A percentile compares a stretch with the other conserved stretches of the same genome.
Evolutionary conservation across 2,888 invertebrate genomes (phyloP).

Genomic region (Dermolepida albohirtum): DNA sequence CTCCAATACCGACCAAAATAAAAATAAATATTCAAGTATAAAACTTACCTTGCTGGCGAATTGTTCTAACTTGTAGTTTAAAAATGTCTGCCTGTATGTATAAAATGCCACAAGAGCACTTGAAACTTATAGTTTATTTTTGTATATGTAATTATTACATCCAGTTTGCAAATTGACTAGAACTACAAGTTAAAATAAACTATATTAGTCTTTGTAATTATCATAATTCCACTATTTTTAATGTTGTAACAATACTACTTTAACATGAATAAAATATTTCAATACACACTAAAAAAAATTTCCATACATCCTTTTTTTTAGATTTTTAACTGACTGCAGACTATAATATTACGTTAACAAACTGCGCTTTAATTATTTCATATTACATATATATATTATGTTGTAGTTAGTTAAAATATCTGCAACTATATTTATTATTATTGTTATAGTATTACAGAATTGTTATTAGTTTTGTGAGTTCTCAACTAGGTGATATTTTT

Average conservation of each 20-base stretch:
- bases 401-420: slow-evolving; percentile 24
- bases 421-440: background rate
- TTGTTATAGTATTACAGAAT: slow-evolving; percentile 29
- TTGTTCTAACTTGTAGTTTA: too few relatives aligned
- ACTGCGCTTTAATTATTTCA: background rate
- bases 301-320: slow-evolving; percentile 6
- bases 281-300: slow-evolving; percentile 14
- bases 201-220: slow-evolving; percentile 2
- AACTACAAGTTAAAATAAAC: too few relatives aligned
- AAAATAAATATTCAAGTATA: background rate
- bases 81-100: background rate
- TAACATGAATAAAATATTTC: slow-evolving; percentile 14
- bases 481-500: background rate
- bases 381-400: background rate
- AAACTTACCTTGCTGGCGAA: background rate
- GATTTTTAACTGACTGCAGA: slow-evolving; percentile 21
- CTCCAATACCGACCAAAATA: background rate
- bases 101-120: background rate
- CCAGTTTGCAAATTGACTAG: background rate
- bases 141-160: background rate
- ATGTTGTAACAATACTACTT: background rate
- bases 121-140: slow-evolving; percentile 1
- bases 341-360: slow-evolving; percentile 4
- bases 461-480: slow-evolving; percentile 23
- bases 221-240: background rate